Evolutionary conservation across 2,113 vertebrate species (phyloP), one percentile per base, ranked within the genome.

Genomic region (Hemiscyllium ocellatum): DNA sequence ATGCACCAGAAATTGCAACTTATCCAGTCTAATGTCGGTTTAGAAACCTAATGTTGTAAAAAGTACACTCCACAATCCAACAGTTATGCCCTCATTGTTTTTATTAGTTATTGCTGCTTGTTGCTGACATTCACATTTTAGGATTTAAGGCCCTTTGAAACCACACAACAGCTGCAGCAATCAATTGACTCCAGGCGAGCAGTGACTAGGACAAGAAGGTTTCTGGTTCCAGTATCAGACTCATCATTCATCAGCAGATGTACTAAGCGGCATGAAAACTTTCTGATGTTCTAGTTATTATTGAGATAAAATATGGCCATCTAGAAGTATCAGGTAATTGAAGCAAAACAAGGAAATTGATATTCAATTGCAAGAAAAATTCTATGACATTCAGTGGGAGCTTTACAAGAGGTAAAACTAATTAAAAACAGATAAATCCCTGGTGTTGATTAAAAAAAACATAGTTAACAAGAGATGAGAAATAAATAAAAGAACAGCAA

Each of bases 71-170:
- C 20, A 22, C 61, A 66, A 1, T 66, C 89, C 29, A 66, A 91
- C 37, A 66, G 33, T 22, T 10, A 19, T 68, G 33, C n/a, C 65
- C 61, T 66, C 22, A 17, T 91, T 93, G 61, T 37, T 93, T 42
- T 37, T 66, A 93, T 93, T 66, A 93, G 61, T 93, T n/a, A 91
- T 93, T 93, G 17, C 89, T 22, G 89, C 61, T 93, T 93, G 89
- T 20, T 93, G 89, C 89, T 93, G 89, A 68, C 89, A 37, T 47
- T 37, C 56, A 66, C 61, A 93, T 93, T 93, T 93, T 66, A 68
- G 89, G 89, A 93, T 19, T 83, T 42, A 37, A 93, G 89, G 20
- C 87, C 37, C 89, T n/a, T 33, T 93, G 89, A 93, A 68, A 93
- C 61, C 61, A 65, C 61, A 93, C n/a, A 93, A 37, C 89, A 93